Conservation (phyloP, 2,113 vertebrate species). For the Athene noctua region DNA sequence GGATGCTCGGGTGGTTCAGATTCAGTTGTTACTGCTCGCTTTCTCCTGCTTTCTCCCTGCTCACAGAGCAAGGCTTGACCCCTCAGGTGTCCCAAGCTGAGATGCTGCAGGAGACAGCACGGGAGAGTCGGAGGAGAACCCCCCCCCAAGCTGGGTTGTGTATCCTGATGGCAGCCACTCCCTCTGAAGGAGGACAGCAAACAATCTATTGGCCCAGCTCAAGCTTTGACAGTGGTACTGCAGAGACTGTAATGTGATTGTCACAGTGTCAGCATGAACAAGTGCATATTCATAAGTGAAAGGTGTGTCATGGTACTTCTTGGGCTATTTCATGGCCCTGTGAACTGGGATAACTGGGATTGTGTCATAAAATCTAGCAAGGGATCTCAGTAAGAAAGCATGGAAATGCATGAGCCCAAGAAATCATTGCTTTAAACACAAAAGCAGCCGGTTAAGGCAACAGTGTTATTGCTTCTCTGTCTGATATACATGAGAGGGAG, state of each 20-base stretch:
- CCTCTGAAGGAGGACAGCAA: background rate
- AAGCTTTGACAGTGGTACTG: background rate
- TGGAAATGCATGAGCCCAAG: background rate
- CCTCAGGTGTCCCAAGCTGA: background rate
- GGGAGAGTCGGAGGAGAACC: background rate
- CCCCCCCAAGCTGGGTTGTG: background rate
- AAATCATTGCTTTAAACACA: conserved; percentile 10
- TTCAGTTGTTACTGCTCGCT: background rate
- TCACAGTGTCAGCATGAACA: background rate
- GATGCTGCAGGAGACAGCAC: background rate
- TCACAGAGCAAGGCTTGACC: rapidly evolving
- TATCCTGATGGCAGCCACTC: background rate
- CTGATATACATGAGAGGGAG: conserved; percentile 9
- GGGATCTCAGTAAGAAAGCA: background rate
- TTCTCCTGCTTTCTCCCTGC: background rate
- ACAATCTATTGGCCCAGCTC: background rate
- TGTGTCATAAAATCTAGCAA: background rate
- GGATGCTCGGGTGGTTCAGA: background rate
- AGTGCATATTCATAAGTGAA: background rate
- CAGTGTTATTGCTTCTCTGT: background rate
- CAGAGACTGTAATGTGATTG: background rate
- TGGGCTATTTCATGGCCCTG: background rate
- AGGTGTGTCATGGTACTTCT: background rate
- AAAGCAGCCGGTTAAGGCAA: background rate
- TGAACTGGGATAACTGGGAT: background rate